phyloP scores from a whole-genome alignment of 2,888 invertebrate genomes.

The Eilema depressum region DNA sequence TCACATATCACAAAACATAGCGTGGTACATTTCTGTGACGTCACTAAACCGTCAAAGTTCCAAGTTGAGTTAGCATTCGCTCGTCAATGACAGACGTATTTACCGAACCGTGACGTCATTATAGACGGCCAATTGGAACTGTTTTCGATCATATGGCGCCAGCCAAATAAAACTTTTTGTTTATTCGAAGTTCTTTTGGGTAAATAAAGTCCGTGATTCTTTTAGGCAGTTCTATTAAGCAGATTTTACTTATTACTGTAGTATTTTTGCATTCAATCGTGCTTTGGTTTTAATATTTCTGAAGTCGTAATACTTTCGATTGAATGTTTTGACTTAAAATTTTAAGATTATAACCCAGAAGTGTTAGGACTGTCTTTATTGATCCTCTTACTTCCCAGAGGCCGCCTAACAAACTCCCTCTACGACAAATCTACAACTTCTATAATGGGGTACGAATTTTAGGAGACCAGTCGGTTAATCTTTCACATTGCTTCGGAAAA shows the following conservation, averaged over 20 bases:
- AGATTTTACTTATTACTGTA: not conserved
- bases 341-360: not conserved
- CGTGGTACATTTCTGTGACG: not conserved
- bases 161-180: conserved; percentile 2
- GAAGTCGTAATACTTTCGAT: not conserved
- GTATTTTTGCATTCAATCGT: not conserved
- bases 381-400: too few relatives aligned
- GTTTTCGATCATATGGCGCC: conserved; percentile 2
- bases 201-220: not conserved
- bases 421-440: too few relatives aligned
- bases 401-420: too few relatives aligned
- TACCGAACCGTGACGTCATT: not conserved
- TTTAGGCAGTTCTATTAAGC: not conserved
- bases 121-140: not conserved
- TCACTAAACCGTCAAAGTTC: not conserved
- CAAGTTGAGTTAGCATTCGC: not conserved
- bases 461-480: too few relatives aligned
- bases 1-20: not conserved
- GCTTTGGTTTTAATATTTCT: not conserved
- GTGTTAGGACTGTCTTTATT: too few relatives aligned
- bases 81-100: conserved; percentile 2
- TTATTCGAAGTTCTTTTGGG: not conserved
- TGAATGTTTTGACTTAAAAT: too few relatives aligned
- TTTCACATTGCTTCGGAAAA: too few relatives aligned
- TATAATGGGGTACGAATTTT: too few relatives aligned